phyloP scores from a whole-genome alignment of 2,888 invertebrate species.

The Patella depressa region DNA sequence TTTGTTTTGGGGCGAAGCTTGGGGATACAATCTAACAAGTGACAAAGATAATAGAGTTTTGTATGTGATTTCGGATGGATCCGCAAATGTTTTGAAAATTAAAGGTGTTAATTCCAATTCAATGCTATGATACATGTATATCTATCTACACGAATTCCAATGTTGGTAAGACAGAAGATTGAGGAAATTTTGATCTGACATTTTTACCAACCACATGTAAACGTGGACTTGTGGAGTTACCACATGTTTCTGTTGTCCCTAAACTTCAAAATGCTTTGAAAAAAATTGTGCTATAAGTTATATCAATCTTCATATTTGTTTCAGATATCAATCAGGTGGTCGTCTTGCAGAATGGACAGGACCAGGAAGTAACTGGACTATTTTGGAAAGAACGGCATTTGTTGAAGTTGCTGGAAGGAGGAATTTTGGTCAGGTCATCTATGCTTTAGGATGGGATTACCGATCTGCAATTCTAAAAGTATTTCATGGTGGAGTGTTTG shows the following conservation, averaged over 20 bases:
- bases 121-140: neutral
- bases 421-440: slow-evolving; percentile 42
- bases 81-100: no score
- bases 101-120: no score
- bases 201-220: no score
- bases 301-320: neutral
- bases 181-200: no score
- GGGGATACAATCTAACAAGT: no score
- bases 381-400: slow-evolving; percentile 40
- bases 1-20: neutral
- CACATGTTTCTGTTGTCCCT: no score
- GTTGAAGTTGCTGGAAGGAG: slow-evolving; percentile 44
- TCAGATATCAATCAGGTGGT: slow-evolving; percentile 36
- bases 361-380: slow-evolving; percentile 37
- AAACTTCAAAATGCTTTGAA: no score
- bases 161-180: no score
- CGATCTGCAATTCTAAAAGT: slow-evolving; percentile 42
- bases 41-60: no score
- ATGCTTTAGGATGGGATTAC: slow-evolving; percentile 43
- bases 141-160: neutral
- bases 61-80: no score
- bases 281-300: neutral
- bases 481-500: slow-evolving; percentile 30
- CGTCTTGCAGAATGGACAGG: slow-evolving; percentile 43
- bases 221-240: no score